A percentile compares a stretch with the other conserved stretches of the same genome.
Conservation (phyloP, 1,140 invertebrate species). For the Drosophila funebris region DNA sequence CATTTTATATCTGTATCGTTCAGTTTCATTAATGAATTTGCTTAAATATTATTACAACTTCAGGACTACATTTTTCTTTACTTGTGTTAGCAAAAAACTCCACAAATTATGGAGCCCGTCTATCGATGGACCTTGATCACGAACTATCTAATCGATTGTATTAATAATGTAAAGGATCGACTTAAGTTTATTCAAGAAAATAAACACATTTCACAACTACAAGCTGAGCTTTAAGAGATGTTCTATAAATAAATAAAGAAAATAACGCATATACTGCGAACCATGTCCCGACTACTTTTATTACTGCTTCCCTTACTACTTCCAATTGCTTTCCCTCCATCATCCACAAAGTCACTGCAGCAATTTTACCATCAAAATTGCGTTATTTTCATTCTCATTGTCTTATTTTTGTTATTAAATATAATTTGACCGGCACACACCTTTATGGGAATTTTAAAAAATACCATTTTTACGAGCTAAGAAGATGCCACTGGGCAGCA, state of each 20-base stretch:
- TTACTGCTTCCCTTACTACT: neutral
- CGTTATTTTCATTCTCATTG: conserved; percentile 44
- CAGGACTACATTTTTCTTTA: neutral
- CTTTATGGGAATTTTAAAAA: conserved; percentile 50
- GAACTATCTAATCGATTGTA: neutral
- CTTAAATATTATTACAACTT: too few species aligned
- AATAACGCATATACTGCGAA: too few species aligned
- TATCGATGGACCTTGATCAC: neutral
- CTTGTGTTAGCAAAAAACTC: neutral
- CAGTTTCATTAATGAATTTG: too few species aligned
- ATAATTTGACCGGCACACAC: conserved; percentile 62
- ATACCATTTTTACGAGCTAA: conserved; percentile 59
- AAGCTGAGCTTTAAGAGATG: too few species aligned
- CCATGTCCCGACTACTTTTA: too few species aligned
- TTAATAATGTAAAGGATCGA: conserved; percentile 1
- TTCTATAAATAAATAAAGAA: too few species aligned
- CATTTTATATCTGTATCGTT: too few species aligned
- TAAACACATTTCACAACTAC: too few species aligned
- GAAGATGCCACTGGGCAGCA: conserved; percentile 37
- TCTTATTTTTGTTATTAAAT: conserved; percentile 78
- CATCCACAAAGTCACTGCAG: neutral
- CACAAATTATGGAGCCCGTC: neutral
- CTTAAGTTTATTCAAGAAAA: neutral
- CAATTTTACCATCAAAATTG: conserved; percentile 34
- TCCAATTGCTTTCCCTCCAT: neutral